phyloP scores from a whole-genome alignment of 2,797 vertebrate species.

The Pangasius krempfi region DNA sequence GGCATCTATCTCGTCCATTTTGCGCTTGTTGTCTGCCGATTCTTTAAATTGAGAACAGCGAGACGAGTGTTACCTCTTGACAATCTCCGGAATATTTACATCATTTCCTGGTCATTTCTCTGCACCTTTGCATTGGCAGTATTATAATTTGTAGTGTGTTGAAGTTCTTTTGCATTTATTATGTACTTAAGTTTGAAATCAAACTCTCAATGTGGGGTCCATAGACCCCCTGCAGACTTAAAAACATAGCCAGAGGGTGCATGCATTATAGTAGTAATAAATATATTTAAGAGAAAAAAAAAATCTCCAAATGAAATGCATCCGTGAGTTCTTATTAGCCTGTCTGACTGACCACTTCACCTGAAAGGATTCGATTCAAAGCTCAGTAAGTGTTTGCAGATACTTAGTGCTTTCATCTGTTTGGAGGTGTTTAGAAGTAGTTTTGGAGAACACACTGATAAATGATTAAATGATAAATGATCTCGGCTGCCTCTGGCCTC shows the following conservation, averaged over 20 bases:
- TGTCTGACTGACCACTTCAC: not conserved
- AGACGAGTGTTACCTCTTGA: too few relatives aligned
- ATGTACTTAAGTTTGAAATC: not conserved
- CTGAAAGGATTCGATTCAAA: not conserved
- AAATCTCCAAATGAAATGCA: not conserved
- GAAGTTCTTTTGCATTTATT: not conserved
- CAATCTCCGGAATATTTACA: not conserved
- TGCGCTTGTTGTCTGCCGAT: conserved; percentile 92
- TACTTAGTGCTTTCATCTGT: not conserved
- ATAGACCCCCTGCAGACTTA: not conserved
- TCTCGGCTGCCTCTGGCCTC: not conserved
- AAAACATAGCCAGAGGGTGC: not conserved
- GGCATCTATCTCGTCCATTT: conserved; percentile 98
- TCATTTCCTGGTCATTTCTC: not conserved
- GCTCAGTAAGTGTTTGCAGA: not conserved
- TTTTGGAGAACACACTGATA: not conserved
- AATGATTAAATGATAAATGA: not conserved
- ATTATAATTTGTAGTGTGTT: not conserved
- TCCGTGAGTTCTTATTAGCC: not conserved
- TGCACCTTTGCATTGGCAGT: too few relatives aligned
- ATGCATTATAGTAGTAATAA: too few relatives aligned
- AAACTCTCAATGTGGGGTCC: not conserved
- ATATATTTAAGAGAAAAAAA: too few relatives aligned
- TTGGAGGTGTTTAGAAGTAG: not conserved
- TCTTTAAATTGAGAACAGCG: conserved; percentile 33